Evolutionary conservation across 2,113 vertebrate species (phyloP), one percentile per base, ranked within the genome.

Genomic region (Calidris pygmaea): DNA sequence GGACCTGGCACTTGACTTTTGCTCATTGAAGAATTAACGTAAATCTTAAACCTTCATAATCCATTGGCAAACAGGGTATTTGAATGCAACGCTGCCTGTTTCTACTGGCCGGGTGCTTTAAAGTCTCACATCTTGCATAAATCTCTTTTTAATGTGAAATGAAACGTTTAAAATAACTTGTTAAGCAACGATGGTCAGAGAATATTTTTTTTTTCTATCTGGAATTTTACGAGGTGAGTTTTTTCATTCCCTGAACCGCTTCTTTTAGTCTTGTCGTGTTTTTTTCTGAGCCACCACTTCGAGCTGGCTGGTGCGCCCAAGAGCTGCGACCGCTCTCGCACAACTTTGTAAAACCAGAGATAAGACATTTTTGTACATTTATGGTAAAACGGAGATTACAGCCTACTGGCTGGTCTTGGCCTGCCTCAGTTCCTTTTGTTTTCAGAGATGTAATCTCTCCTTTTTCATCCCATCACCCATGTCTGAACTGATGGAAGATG

Each of bases 291-390:
- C 59, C 41, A 26, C 82, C 56, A 41, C 87, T 97, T 93, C 79
- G 79, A 81, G 93, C 79, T 72, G 90, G 60, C 58, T 59, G 29
- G 83, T 90, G 90, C n/a, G 1, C 59, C 34, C 24, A 23, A 89
- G 71, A 67, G 55, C 43, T 74, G 66, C 21, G 3, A 82, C 72
- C 0, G 20, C 85, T 97, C 95, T 97, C 6, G 4, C 59, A 90
- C 60, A 32, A 94, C 56, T 96, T 85, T 95, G 91, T 68, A 84
- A 92, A 91, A 85, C n/a, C 41, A 71, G 74, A 97, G 96, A 98
- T 97, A 98, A 98, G 92, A 62, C 74, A 87, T 89, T 97, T 89
- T 96, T 97, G 94, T 97, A 97, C 96, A 97, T 98, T 97, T 97
- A 96, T 98, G 97, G 95, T 96, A 94, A 97, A 97, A 95, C 65